Conservation (phyloP, 2,888 invertebrate species). For the Apamea anceps region DNA sequence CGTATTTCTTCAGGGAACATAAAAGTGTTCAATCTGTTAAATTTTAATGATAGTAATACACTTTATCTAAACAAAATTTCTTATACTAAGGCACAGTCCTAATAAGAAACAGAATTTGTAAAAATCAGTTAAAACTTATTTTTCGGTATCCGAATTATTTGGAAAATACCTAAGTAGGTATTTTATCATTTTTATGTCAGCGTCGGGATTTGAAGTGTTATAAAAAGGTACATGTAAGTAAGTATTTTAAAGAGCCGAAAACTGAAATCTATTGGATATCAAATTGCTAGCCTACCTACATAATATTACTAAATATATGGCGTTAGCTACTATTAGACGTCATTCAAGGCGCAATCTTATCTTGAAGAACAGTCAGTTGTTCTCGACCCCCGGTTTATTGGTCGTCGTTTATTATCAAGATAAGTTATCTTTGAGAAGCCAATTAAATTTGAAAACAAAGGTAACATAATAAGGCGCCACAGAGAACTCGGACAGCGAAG, state of each 20-base stretch:
- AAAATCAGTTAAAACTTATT: neutral
- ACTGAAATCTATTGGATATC: slow-evolving; percentile 23
- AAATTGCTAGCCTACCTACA: slow-evolving; percentile 35
- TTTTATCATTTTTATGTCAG: neutral
- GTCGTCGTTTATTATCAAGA: slow-evolving; percentile 90
- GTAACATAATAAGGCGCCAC: slow-evolving; percentile 90
- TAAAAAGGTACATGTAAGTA: neutral
- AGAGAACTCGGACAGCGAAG: slow-evolving; percentile 73
- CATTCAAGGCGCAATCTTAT: slow-evolving; percentile 84
- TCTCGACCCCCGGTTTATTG: slow-evolving; percentile 88
- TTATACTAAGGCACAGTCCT: neutral
- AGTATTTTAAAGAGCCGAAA: neutral
- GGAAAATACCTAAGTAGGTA: neutral
- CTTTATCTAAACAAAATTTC: neutral
- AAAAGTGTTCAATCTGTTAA: neutral
- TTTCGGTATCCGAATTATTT: neutral
- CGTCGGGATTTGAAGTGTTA: neutral
- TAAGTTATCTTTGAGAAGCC: slow-evolving; percentile 89
- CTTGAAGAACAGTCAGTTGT: slow-evolving; percentile 84
- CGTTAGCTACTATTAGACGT: slow-evolving; percentile 79
- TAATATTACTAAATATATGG: slow-evolving; percentile 48
- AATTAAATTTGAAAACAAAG: slow-evolving; percentile 91
- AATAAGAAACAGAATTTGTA: neutral
- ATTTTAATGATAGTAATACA: neutral
- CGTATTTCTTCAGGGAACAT: neutral